A percentile compares a stretch with the other conserved stretches of the same genome.
Evolutionary conservation across 2,113 vertebrate species (phyloP).

Genomic region (Aptenodytes forsteri): DNA sequence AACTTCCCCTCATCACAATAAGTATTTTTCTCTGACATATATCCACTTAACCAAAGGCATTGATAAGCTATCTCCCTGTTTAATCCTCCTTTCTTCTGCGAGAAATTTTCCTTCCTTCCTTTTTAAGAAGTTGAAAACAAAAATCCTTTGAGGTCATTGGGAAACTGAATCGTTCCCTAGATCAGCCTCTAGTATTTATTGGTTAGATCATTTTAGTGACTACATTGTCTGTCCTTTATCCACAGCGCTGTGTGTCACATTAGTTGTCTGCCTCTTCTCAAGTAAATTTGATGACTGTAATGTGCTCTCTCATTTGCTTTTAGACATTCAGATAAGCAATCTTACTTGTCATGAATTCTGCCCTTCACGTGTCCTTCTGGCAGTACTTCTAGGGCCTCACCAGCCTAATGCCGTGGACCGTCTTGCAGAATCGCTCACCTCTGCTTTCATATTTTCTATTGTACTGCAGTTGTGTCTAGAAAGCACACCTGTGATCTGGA

Average conservation of each 20-base stretch:
- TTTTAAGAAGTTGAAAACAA: not conserved
- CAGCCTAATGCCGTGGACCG: not conserved
- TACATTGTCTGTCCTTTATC: not conserved
- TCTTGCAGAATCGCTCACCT: not conserved
- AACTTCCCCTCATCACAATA: not conserved
- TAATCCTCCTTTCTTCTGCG: not conserved
- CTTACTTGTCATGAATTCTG: not conserved
- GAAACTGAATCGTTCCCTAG: not conserved
- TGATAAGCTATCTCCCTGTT: not conserved
- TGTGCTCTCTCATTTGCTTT: not conserved
- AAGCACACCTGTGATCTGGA: not conserved
- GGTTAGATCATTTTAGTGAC: not conserved
- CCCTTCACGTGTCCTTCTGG: not conserved
- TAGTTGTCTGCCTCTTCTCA: not conserved
- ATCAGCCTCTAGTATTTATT: not conserved
- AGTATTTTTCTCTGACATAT: not conserved
- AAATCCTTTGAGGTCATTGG: not conserved
- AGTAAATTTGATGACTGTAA: not conserved
- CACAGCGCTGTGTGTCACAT: not conserved
- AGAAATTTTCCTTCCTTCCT: not conserved
- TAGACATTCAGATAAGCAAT: not conserved
- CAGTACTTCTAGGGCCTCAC: not conserved
- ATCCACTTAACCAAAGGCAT: not conserved
- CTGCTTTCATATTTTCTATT: not conserved
- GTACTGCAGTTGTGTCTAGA: not conserved